Base-by-base conservation (phyloP, 2,113 vertebrate species). In the Trichechus manatus region DNA sequence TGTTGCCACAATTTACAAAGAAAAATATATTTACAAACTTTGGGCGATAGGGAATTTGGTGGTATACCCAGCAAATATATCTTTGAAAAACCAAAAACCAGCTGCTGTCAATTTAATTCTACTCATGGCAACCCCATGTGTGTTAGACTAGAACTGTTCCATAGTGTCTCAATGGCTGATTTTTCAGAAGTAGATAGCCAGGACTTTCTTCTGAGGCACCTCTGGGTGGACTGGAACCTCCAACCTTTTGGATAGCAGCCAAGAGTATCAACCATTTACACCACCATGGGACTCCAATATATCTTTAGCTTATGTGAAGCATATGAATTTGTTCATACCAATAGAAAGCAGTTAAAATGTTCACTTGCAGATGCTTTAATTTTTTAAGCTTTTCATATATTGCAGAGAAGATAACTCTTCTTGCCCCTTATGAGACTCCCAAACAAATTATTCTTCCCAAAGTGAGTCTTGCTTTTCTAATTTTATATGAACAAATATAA, bases 361-460 rank as follows among this genome's bases (percentile, higher is more conserved):
- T 77, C 77, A 17, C 39, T 42, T 1, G 10, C 3, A 29, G 42
- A 23, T 1, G 2, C 50, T 15, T 39, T 1, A 0, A 10, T 17
- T 64, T 74, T 56, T 77, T 2, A 33, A 3, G 50, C 42, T 29
- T 5, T 14, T 50, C 11, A 1, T n/a, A 23, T 31, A 50, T 23
- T 17, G 5, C 27, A 11, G 13, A 22, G 3, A 17, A 25, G 31
- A 42, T 14, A 20, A 29, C 4, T 1, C 0, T 29, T 7, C 31
- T 14, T 20, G 0, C 23, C 42, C 13, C 5, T 9, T 6, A 4
- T 10, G 10, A 59, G 61, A n/a, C 61, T 84, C 29, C 31, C 47
- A 42, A n/a, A 61, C 5, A 29, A 56, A 33, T 25, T n/a, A 9
- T 5, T 68, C 23, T 85, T 39, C 20, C 27, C 68, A 79, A 0